These are phyloP conservation scores for Aleiodes testaceus DNA, from an alignment of 2,888 invertebrate species.

Conservation along the genomic window DNA sequence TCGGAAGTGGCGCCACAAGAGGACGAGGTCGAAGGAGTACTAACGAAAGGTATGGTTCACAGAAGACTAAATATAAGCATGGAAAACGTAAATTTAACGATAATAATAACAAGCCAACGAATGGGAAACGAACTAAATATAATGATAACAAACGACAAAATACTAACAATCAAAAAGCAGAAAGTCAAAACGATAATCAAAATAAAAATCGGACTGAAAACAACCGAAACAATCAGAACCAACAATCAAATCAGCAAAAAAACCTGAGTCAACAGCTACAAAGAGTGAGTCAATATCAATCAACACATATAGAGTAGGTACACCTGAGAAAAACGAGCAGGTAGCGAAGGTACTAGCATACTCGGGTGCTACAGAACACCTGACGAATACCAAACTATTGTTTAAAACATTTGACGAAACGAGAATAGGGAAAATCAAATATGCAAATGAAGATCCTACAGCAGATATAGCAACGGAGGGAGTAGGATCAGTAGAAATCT, in stretches of 20 bases:
- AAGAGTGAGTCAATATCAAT: background rate
- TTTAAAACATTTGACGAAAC: slow-evolving; percentile 36
- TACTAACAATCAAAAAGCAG: background rate
- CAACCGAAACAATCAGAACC: slow-evolving; percentile 41
- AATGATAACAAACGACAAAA: background rate
- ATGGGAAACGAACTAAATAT: background rate
- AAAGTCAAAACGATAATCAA: background rate
- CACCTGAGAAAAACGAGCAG: background rate
- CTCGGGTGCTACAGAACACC: slow-evolving; percentile 52
- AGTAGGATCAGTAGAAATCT: slow-evolving; percentile 49
- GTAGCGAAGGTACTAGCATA: slow-evolving; percentile 46
- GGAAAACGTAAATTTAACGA: background rate
- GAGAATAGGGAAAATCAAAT: slow-evolving; percentile 45
- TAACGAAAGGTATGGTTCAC: background rate
- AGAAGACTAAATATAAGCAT: background rate
- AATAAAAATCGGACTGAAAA: slow-evolving; percentile 28
- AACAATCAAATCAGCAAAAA: slow-evolving; percentile 21
- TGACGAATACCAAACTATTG: slow-evolving; percentile 46
- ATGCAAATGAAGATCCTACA: slow-evolving; percentile 49
- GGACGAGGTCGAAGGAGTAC: background rate
- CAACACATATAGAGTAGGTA: background rate
- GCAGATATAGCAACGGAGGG: slow-evolving; percentile 53
- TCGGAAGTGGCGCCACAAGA: background rate
- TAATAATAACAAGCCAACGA: background rate
- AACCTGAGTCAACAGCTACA: background rate